Percentiles rank a stretch among this genome's conserved stretches.
Evolutionary conservation across 2,113 vertebrate species (phyloP).

Genomic region (Hiodon alosoides): DNA sequence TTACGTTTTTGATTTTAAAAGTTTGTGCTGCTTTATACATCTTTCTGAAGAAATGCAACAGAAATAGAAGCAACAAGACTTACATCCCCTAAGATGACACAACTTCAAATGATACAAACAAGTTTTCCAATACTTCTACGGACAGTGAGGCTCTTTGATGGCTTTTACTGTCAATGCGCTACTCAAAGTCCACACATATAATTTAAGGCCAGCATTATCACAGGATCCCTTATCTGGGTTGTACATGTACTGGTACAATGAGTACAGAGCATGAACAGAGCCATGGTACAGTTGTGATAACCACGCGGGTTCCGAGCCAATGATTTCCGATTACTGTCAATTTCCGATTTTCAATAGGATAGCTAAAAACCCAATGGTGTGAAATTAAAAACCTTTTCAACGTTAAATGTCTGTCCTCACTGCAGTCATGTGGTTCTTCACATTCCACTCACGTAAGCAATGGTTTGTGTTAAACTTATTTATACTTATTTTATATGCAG

Average conservation of each 20-base stretch:
- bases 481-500: too few relatives aligned
- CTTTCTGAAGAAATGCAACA: background rate
- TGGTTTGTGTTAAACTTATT: background rate
- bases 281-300: slow-evolving; percentile 8
- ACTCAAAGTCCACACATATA: slow-evolving; percentile 46
- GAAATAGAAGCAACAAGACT: background rate
- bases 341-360: background rate
- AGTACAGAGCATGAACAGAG: slow-evolving; percentile 37
- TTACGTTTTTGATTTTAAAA: background rate
- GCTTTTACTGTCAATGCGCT: slow-evolving; percentile 41
- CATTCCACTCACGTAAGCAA: background rate
- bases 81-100: background rate
- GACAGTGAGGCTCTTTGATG: slow-evolving; percentile 34
- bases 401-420: background rate
- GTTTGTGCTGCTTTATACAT: too few relatives aligned
- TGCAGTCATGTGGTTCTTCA: background rate
- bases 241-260: slow-evolving; percentile 53
- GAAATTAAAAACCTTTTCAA: background rate
- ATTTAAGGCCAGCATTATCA: slow-evolving; percentile 57
- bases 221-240: slow-evolving; percentile 53
- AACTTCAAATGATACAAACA: background rate
- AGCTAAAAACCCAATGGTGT: slow-evolving; percentile 3
- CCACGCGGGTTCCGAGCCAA: slow-evolving; percentile 37
- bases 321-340: background rate
- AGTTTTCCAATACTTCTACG: slow-evolving; percentile 11